Base-by-base conservation (phyloP, 2,797 vertebrate genomes). In the Lateolabrax maculatus region DNA sequence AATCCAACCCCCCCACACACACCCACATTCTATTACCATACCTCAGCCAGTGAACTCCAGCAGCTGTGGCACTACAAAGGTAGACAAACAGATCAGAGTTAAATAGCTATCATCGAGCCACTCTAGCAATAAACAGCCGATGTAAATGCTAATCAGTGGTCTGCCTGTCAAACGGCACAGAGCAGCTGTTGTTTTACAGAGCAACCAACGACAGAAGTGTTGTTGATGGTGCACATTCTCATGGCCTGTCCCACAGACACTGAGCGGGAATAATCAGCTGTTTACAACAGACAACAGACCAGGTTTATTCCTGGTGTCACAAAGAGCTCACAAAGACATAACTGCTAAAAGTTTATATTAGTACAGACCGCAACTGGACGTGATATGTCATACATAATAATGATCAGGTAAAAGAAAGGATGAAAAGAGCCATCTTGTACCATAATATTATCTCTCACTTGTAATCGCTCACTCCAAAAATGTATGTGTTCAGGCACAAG, bases 121-220 rank as follows among this genome's bases (percentile, higher is more conserved):
- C 44, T 84, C 41, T 49, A 9, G 55, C 23, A 74, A 58, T 65
- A 81, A 76, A 57, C 71, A 71, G 66, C 37, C 1, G 19, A 56
- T 63, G 79, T 70, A 66, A 82, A 84, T 78, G 64, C 77, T 87
- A 84, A 87, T 84, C 66, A 75, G 70, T 2, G 13, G 44, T 39
- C 29, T 58, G 80, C 41, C 82, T 81, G 57, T 86, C 79, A 86
- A 51, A 72, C 63, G 57, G 58, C 73, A 65, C 56, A 49, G 64
- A 84, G 71, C 84, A 80, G 84, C 81, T 86, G 81, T 68, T 87
- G 77, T 77, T 80, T 75, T 44, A 72, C 68, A 58, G 29, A 69
- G 57, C 23, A 31, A 62, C 71, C 21, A 27, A 37, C 29, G 48
- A 71, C 75, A 57, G 75, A 55, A 68, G 71, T 82, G 76, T 31